These are phyloP conservation scores for Chydorus sphaericus DNA, from an alignment of 2,888 invertebrate species.

Conservation along the genomic window DNA sequence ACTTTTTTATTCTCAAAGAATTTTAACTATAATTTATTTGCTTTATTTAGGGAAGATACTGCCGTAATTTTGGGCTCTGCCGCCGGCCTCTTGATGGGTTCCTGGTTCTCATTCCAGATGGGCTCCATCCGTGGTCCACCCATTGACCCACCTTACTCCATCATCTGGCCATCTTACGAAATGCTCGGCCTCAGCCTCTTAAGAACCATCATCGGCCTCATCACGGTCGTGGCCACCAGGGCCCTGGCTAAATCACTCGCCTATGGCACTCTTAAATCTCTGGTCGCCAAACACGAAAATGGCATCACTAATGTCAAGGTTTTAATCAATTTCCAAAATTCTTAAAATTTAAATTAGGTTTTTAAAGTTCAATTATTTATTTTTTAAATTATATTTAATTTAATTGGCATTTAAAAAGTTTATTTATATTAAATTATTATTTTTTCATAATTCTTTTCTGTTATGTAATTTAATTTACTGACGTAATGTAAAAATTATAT, in stretches of 20 bases:
- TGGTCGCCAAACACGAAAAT: no score
- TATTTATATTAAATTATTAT: no score
- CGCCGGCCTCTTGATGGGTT: constrained; percentile 58
- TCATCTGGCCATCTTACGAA: constrained; percentile 61
- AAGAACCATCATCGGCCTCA: constrained; percentile 58
- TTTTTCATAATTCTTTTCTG: no score
- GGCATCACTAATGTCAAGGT: no score
- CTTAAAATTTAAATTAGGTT: no score
- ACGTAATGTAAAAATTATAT: no score
- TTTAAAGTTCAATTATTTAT: no score
- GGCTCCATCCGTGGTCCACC: constrained; percentile 39
- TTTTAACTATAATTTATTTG: not conserved
- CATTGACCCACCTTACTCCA: constrained; percentile 52
- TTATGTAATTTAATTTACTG: no score
- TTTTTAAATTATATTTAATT: no score
- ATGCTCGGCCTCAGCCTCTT: constrained; percentile 49
- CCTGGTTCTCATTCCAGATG: constrained; percentile 70
- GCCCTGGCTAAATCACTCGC: constrained; percentile 50
- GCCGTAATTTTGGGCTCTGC: constrained; percentile 71
- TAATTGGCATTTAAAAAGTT: no score
- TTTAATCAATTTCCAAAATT: no score
- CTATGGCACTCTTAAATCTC: constrained; percentile 51
- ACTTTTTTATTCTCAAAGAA: not conserved
- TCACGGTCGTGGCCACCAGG: constrained; percentile 51
- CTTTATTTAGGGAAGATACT: constrained; percentile 59